Percentiles rank a stretch among this genome's conserved stretches.
Conservation (phyloP, 2,113 vertebrate genomes). For the Phrynosoma blainvillii region DNA sequence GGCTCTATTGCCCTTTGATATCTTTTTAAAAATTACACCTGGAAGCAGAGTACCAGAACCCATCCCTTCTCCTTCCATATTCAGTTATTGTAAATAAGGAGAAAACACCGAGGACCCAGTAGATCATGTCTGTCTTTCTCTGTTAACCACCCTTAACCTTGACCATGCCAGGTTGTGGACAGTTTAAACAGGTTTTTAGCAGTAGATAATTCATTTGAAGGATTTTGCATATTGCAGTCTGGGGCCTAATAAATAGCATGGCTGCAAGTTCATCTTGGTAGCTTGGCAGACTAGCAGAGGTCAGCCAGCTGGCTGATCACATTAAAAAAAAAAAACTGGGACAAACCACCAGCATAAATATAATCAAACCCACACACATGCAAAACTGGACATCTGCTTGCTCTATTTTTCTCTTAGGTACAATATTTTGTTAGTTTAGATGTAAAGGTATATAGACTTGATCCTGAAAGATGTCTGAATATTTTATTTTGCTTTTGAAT, state of each 20-base stretch:
- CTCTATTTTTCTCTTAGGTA: background rate
- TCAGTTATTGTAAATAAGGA: background rate
- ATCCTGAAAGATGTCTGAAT: background rate
- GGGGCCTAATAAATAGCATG: background rate
- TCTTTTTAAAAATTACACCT: background rate
- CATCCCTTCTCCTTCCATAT: background rate
- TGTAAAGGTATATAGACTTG: background rate
- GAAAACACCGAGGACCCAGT: background rate
- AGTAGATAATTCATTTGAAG: too few species aligned
- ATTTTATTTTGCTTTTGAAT: background rate
- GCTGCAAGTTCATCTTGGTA: background rate
- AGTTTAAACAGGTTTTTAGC: background rate
- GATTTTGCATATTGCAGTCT: background rate
- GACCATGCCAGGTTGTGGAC: fast-evolving
- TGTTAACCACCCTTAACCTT: background rate
- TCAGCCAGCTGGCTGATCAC: slow-evolving; percentile 11
- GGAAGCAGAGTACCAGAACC: background rate
- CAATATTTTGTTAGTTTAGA: background rate
- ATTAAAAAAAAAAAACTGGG: background rate
- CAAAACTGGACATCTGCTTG: background rate
- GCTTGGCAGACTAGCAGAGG: background rate
- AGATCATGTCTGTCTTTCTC: background rate
- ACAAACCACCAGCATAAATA: background rate
- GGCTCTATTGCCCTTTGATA: background rate
- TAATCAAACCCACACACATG: background rate